These are phyloP conservation scores for Heteromurus nitidus DNA, from an alignment of 2,888 invertebrate species.

Conservation along the genomic window DNA sequence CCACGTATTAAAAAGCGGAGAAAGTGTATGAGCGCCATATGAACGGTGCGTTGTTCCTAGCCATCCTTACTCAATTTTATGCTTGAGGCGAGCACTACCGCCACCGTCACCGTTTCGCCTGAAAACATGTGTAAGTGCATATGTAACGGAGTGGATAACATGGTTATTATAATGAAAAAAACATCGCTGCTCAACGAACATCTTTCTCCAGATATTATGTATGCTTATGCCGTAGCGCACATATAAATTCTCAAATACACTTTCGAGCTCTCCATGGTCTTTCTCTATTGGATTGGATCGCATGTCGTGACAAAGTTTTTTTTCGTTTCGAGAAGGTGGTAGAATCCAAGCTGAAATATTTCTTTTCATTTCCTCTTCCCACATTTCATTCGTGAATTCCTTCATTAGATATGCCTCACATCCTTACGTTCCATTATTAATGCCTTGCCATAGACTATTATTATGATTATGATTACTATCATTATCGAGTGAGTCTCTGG, in stretches of 20 bases:
- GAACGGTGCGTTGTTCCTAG: no score
- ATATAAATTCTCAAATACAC: background rate
- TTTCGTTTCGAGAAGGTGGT: constrained; percentile 1
- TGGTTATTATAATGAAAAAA: constrained; percentile 20
- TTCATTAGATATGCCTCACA: constrained; percentile 53
- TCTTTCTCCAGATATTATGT: constrained; percentile 17
- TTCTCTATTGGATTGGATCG: constrained; percentile 53
- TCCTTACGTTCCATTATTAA: constrained; percentile 35
- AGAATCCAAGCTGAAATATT: constrained; percentile 68
- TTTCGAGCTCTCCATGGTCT: no score
- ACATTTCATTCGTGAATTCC: constrained; percentile 58
- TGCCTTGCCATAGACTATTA: constrained; percentile 46
- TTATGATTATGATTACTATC: constrained; percentile 52
- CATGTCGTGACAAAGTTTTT: constrained; percentile 50
- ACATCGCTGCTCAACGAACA: constrained; percentile 26
- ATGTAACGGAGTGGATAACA: constrained; percentile 24
- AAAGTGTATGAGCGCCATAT: constrained; percentile 5
- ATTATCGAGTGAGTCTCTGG: background rate
- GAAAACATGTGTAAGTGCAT: background rate
- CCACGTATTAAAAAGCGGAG: constrained; percentile 9
- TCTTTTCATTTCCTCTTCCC: constrained; percentile 70
- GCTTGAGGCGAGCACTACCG: no score
- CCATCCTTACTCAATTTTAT: no score
- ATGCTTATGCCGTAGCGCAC: background rate
- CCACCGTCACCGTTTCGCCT: background rate